These are phyloP conservation scores for Gymnocephalus cernua DNA, from an alignment of 2,113 vertebrate genomes.

Conservation along the genomic window DNA sequence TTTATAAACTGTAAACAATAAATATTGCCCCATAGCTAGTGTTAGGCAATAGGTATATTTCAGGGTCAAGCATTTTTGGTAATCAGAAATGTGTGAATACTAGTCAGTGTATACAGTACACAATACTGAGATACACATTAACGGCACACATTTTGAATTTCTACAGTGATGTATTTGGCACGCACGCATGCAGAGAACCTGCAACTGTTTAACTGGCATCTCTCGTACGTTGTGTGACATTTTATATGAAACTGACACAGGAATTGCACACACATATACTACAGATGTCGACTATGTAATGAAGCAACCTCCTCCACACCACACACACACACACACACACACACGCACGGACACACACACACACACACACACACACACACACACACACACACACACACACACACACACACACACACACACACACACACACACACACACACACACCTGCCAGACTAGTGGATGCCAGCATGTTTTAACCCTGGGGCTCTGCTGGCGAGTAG, in stretches of 20 bases:
- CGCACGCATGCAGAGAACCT: neutral
- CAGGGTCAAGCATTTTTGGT: too few relatives aligned
- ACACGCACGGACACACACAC: conserved; percentile 4
- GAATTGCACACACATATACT: conserved; percentile 43
- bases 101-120: neutral
- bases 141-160: neutral
- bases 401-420: conserved; percentile 9
- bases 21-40: neutral
- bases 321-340: conserved; percentile 13
- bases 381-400: conserved; percentile 31
- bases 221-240: conserved; percentile 41
- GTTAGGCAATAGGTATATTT: too few relatives aligned
- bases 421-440: conserved; percentile 14
- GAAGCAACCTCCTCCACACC: conserved; percentile 23
- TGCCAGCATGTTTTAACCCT: conserved; percentile 76
- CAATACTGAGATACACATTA: neutral
- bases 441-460: conserved; percentile 61
- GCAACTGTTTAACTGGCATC: conserved; percentile 38
- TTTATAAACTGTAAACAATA: too few relatives aligned
- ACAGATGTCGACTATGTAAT: conserved; percentile 63
- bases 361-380: conserved; percentile 37
- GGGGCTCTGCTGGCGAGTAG: conserved; percentile 64
- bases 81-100: neutral
- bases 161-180: neutral
- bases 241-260: conserved; percentile 49